Percentiles rank a stretch among this genome's conserved stretches.
phyloP scores from a whole-genome alignment of 1,140 invertebrate genomes.

The Orchesella cincta region DNA sequence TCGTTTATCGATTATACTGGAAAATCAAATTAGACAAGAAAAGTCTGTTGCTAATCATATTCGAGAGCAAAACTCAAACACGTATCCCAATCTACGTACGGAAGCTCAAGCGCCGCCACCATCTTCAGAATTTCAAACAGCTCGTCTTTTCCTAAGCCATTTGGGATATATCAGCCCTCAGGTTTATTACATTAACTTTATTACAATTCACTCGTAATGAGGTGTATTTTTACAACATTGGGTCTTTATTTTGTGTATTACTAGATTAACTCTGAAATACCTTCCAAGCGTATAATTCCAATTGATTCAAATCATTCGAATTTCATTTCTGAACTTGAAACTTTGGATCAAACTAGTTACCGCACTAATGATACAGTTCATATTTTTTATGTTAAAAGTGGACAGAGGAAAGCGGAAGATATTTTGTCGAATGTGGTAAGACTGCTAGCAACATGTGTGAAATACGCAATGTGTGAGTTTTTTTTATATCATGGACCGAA shows the following conservation, averaged over 20 bases:
- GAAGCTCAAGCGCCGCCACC: conserved; percentile 80
- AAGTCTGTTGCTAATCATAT: conserved; percentile 44
- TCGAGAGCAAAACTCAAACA: conserved; percentile 42
- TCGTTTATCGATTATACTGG: conserved; percentile 57
- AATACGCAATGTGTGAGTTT: no score
- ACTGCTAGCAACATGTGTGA: conserved; percentile 40
- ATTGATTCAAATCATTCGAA: conserved; percentile 72
- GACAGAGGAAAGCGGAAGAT: conserved; percentile 73
- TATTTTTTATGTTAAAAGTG: conserved; percentile 88
- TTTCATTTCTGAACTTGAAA: conserved; percentile 72
- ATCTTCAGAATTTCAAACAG: conserved; percentile 85
- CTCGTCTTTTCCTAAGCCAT: conserved; percentile 88
- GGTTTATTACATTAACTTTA: conserved; percentile 47
- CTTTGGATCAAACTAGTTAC: conserved; percentile 76
- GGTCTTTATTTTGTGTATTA: conserved; percentile 25
- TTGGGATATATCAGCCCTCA: conserved; percentile 87
- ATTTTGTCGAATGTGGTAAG: conserved; percentile 81
- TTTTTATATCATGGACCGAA: not conserved
- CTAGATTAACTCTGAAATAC: conserved; percentile 45
- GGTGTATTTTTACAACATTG: conserved; percentile 41
- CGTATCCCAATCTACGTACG: conserved; percentile 54
- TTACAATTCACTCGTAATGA: conserved; percentile 31
- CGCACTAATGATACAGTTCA: conserved; percentile 90
- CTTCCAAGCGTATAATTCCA: conserved; percentile 65
- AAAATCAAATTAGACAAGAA: conserved; percentile 50